A percentile compares a stretch with the other conserved stretches of the same genome.
Evolutionary conservation across 2,888 invertebrate species (phyloP).

Genomic region (Bugulina stolonifera): DNA sequence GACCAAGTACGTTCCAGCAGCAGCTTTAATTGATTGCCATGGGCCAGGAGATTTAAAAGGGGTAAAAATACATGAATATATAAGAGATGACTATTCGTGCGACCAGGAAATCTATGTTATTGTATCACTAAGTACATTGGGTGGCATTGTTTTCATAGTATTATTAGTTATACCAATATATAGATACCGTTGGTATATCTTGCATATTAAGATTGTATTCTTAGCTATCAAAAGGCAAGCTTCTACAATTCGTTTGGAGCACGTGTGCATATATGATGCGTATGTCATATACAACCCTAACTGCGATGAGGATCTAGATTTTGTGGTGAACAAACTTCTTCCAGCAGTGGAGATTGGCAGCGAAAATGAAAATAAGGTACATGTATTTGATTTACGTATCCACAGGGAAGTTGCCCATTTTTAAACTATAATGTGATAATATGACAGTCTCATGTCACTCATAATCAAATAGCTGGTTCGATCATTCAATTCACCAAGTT

Average conservation of each 20-base stretch:
- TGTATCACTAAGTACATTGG: not conserved
- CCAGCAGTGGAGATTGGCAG: not conserved
- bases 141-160: not conserved
- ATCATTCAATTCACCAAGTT: no score
- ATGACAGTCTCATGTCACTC: no score
- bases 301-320: not conserved
- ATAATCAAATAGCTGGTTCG: no score
- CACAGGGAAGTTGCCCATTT: no score
- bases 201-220: not conserved
- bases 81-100: not conserved
- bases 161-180: not conserved
- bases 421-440: no score
- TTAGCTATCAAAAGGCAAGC: not conserved
- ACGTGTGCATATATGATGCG: conserved; percentile 1
- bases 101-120: not conserved
- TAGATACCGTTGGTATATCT: conserved; percentile 2
- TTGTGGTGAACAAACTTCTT: not conserved
- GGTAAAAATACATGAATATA: not conserved
- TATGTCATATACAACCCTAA: conserved; percentile 13
- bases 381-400: no score
- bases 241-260: not conserved
- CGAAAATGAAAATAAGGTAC: not conserved
- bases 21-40: not conserved
- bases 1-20: not conserved
- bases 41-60: not conserved